Conservation (phyloP, 2,113 vertebrate species). For the Apistogramma diplotaenia region DNA sequence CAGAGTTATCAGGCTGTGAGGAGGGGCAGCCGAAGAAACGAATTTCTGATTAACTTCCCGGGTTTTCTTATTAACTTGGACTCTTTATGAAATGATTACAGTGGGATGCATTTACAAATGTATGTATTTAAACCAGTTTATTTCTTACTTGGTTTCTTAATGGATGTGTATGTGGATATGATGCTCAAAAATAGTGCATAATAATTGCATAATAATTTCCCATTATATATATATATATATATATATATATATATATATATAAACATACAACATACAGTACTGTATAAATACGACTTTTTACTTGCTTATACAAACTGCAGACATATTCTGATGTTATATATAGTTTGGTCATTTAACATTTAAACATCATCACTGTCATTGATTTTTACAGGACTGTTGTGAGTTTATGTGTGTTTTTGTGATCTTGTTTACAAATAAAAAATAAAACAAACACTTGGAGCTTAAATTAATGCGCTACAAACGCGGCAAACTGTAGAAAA, state of each 20-base stretch:
- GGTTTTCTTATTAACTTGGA: neutral
- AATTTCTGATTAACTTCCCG: constrained; percentile 27
- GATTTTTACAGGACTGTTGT: neutral
- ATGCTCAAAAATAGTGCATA: neutral
- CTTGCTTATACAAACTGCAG: neutral
- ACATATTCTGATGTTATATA: neutral
- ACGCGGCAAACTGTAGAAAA: neutral
- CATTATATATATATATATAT: too few species aligned
- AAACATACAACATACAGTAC: neutral
- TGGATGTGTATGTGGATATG: neutral
- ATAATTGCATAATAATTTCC: too few species aligned
- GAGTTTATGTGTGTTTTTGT: neutral
- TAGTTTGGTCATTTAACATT: neutral
- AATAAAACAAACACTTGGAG: neutral
- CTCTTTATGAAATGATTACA: neutral
- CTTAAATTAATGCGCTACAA: neutral
- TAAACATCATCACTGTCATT: neutral
- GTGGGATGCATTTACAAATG: neutral
- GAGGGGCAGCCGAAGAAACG: constrained; percentile 7
- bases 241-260: too few species aligned
- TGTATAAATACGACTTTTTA: neutral
- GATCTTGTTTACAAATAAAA: neutral
- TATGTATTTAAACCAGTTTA: neutral
- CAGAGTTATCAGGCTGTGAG: constrained; percentile 31
- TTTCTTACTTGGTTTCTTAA: neutral